A percentile compares a stretch with the other conserved stretches of the same genome.
Evolutionary conservation across 2,888 invertebrate genomes (phyloP).

Genomic region (Napeogenes sylphis): DNA sequence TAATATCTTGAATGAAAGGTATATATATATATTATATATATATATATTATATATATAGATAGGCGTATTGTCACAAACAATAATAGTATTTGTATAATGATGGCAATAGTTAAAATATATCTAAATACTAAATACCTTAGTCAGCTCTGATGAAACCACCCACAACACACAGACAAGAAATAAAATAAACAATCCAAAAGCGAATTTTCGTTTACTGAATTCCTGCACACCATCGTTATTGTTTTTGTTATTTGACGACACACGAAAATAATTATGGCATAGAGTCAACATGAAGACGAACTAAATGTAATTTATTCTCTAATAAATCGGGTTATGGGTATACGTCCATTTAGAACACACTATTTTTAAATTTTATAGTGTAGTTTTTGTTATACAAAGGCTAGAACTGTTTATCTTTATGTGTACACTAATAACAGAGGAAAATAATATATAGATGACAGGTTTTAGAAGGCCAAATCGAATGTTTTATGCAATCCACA

Average conservation of each 20-base stretch:
- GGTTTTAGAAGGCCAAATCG: background rate
- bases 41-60: no score
- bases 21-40: no score
- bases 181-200: slow-evolving; percentile 91
- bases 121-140: slow-evolving; percentile 82
- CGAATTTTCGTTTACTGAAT: slow-evolving; percentile 73
- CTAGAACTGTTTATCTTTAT: slow-evolving; percentile 20
- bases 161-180: slow-evolving; percentile 95
- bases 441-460: slow-evolving; percentile 9
- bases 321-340: slow-evolving; percentile 26
- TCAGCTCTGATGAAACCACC: slow-evolving; percentile 96
- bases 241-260: slow-evolving; percentile 59
- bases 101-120: no score
- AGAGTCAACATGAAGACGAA: slow-evolving; percentile 70
- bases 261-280: slow-evolving; percentile 72
- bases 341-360: slow-evolving; percentile 24
- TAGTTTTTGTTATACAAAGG: background rate
- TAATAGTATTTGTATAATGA: no score
- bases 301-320: slow-evolving; percentile 26
- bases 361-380: background rate
- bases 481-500: background rate
- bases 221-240: slow-evolving; percentile 60
- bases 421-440: slow-evolving; percentile 17
- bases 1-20: no score
- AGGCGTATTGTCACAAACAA: no score